Conservation (phyloP, 1,140 invertebrate genomes). For the Brachionus angularis region DNA sequence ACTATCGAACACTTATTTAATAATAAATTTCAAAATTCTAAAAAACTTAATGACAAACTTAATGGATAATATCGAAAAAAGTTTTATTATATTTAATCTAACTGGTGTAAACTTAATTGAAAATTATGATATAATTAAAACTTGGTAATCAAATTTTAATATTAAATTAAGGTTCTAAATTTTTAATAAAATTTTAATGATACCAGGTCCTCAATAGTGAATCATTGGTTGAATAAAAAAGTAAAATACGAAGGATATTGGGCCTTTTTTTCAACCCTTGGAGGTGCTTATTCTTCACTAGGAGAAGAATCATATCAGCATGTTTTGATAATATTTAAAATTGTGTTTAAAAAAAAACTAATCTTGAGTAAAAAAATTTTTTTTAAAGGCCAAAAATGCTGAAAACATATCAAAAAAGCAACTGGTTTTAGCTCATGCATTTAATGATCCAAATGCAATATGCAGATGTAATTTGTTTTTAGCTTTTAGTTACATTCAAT, state of each 20-base stretch:
- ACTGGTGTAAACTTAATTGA: not conserved
- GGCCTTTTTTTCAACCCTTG: slow-evolving; percentile 43
- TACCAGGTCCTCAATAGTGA: not conserved
- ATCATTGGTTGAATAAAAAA: slow-evolving; percentile 21
- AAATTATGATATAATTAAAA: not conserved
- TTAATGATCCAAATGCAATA: slow-evolving; percentile 43
- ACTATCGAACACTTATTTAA: too few species aligned
- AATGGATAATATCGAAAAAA: not conserved
- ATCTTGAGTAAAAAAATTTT: not conserved
- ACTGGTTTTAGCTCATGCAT: not conserved
- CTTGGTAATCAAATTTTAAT: not conserved
- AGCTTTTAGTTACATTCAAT: slow-evolving; percentile 39
- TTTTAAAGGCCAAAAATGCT: slow-evolving; percentile 34
- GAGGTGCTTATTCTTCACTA: slow-evolving; percentile 41
- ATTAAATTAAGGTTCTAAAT: not conserved
- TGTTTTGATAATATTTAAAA: not conserved
- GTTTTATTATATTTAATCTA: not conserved
- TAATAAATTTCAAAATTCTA: too few species aligned
- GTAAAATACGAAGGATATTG: slow-evolving; percentile 12
- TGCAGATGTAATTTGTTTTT: slow-evolving; percentile 32
- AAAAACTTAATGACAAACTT: too few species aligned
- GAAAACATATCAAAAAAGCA: slow-evolving; percentile 39
- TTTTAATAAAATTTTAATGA: not conserved
- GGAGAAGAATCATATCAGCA: slow-evolving; percentile 35
- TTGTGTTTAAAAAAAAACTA: too few species aligned